Evolutionary conservation across 2,113 vertebrate genomes (phyloP).

Genomic region (Epinephelus moara): DNA sequence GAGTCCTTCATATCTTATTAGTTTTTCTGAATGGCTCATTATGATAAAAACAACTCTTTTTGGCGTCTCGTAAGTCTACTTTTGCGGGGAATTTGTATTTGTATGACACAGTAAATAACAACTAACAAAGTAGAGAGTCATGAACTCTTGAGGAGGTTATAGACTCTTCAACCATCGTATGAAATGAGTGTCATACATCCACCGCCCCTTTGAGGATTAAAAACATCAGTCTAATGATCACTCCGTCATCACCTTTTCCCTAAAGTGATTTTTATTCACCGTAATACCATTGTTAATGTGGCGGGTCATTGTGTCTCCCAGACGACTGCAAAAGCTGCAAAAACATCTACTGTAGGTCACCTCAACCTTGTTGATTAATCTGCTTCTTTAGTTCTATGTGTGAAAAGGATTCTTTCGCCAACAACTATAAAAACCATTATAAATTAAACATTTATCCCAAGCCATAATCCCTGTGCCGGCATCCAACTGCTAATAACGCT

Average conservation of each 20-base stretch:
- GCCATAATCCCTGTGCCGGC: conserved; percentile 36
- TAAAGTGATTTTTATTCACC: conserved; percentile 25
- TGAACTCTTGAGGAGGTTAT: neutral
- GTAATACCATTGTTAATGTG: conserved; percentile 15
- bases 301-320: conserved; percentile 11
- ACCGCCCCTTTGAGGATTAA: conserved; percentile 29
- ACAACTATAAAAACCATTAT: conserved; percentile 51
- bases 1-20: neutral
- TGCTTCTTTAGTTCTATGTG: conserved; percentile 19
- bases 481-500: conserved; percentile 40
- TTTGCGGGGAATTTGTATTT: neutral
- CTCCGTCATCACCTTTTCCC: conserved; percentile 11
- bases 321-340: conserved; percentile 8
- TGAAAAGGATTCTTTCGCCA: conserved; percentile 54
- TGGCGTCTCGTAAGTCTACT: neutral
- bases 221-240: conserved; percentile 42
- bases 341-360: conserved; percentile 19
- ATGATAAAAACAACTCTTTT: neutral
- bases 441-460: conserved; percentile 61
- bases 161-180: neutral
- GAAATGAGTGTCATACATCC: conserved; percentile 8
- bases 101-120: neutral
- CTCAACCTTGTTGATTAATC: conserved; percentile 38
- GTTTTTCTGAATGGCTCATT: neutral
- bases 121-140: neutral